These are phyloP conservation scores for Cherax quadricarinatus DNA, from an alignment of 1,140 invertebrate genomes.

Conservation along the genomic window DNA sequence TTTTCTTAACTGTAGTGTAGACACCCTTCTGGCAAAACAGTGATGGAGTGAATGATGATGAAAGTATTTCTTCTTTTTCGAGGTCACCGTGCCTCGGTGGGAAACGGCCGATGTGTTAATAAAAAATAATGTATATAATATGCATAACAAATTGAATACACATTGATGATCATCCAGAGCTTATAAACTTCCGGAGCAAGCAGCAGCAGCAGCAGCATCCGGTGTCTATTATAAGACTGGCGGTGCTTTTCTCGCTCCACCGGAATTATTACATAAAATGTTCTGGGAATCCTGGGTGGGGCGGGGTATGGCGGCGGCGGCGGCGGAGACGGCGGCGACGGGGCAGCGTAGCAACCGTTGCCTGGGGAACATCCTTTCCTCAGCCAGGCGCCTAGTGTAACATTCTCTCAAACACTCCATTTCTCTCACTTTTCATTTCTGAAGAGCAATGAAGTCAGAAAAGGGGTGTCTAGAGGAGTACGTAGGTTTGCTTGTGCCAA, in stretches of 20 bases:
- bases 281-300: neutral
- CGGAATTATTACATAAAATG: neutral
- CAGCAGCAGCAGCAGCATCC: neutral
- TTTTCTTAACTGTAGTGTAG: no score
- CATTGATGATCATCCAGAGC: neutral
- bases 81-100: no score
- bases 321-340: neutral
- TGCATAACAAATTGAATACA: no score
- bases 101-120: no score
- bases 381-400: no score
- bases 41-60: no score
- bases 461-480: neutral
- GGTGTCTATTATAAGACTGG: neutral
- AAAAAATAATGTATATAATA: no score
- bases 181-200: neutral
- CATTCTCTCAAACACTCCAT: neutral
- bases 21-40: no score
- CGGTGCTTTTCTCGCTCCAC: no score
- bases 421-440: neutral
- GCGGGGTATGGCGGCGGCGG: neutral
- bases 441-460: neutral
- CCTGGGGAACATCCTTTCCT: neutral
- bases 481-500: neutral
- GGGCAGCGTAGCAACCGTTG: constrained; percentile 8
- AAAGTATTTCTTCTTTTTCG: no score